These are phyloP conservation scores for Drosophila lowei DNA, from an alignment of 1,140 invertebrate genomes.

Conservation along the genomic window DNA sequence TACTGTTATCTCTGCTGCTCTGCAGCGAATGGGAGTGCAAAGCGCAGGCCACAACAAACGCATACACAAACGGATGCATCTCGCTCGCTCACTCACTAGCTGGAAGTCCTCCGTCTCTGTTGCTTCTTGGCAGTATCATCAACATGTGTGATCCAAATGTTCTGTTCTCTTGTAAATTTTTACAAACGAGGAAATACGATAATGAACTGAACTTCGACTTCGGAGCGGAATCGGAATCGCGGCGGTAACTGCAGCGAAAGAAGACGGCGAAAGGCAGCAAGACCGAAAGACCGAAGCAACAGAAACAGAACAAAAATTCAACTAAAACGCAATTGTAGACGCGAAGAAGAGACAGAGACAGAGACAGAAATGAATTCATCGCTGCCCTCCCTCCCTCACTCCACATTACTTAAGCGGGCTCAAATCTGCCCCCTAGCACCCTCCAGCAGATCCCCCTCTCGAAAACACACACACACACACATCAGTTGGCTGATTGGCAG, in stretches of 20 bases:
- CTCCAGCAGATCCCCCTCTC: constrained; percentile 1
- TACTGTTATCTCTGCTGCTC: constrained; percentile 52
- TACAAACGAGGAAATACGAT: constrained; percentile 56
- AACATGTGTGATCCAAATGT: constrained; percentile 80
- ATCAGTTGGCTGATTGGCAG: neutral
- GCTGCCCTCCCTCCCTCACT: neutral
- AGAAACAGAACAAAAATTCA: constrained; percentile 39
- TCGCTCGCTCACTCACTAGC: constrained; percentile 1
- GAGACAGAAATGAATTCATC: constrained; percentile 14
- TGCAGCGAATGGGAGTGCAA: constrained; percentile 25
- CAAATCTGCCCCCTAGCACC: constrained; percentile 47
- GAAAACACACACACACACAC: constrained; percentile 2
- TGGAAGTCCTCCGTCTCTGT: constrained; percentile 3
- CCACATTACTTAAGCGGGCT: constrained; percentile 54
- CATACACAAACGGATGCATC: neutral
- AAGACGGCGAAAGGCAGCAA: constrained; percentile 24
- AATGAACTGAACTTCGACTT: constrained; percentile 48
- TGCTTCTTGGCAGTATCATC: constrained; percentile 34
- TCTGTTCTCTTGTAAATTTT: constrained; percentile 49
- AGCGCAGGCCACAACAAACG: constrained; percentile 21
- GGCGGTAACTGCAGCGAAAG: constrained; percentile 29
- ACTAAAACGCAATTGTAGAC: constrained; percentile 61
- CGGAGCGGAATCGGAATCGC: no score
- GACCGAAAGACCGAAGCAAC: constrained; percentile 18
- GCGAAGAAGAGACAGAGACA: constrained; percentile 14